Conservation (phyloP, 2,113 vertebrate genomes). For the Puntigrus tetrazona region DNA sequence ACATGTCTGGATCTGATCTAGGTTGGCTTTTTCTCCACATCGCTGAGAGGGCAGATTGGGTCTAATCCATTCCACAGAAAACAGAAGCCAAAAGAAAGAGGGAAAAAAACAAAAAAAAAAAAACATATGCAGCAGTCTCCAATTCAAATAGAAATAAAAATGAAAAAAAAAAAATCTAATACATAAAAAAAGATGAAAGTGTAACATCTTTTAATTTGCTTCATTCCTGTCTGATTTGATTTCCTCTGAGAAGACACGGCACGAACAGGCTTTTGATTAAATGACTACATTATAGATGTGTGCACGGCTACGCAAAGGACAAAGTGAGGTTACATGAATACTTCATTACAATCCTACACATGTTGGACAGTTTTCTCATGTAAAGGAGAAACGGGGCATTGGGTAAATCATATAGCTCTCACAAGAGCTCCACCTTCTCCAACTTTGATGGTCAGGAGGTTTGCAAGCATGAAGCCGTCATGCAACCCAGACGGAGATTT, state of each 20-base stretch:
- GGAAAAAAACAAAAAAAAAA: too few species aligned
- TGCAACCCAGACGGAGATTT: constrained; percentile 4
- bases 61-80: background rate
- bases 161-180: too few species aligned
- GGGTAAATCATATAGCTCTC: background rate
- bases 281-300: constrained; percentile 43
- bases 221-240: constrained; percentile 27
- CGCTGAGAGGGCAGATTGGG: background rate
- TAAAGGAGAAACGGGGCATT: constrained; percentile 5
- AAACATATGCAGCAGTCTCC: background rate
- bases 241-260: background rate
- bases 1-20: constrained; percentile 31
- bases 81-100: constrained; percentile 10
- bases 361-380: background rate
- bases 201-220: constrained; percentile 23
- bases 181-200: constrained; percentile 42
- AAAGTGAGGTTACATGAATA: constrained; percentile 40
- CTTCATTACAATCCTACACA: constrained; percentile 35
- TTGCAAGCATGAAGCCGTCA: background rate
- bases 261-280: constrained; percentile 34
- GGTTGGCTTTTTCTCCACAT: constrained; percentile 28
- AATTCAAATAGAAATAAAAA: constrained; percentile 7
- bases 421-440: background rate
- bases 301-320: constrained; percentile 16
- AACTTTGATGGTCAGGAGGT: constrained; percentile 20